Evolutionary conservation across 2,113 vertebrate genomes (phyloP).

Genomic region (Syngnathoides biaculeatus): DNA sequence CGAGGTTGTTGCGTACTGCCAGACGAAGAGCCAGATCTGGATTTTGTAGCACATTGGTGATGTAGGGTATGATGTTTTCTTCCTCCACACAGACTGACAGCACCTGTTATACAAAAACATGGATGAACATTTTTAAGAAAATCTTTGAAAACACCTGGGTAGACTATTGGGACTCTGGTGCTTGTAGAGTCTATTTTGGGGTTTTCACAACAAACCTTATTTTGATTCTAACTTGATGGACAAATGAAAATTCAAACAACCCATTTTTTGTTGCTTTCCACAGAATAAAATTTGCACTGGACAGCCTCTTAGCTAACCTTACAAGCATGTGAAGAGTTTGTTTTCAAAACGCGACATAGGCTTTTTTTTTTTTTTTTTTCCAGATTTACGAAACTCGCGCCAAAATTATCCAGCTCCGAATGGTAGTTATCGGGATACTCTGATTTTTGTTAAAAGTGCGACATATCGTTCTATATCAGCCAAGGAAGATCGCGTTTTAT

Average conservation of each 20-base stretch:
- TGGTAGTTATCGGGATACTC: no score
- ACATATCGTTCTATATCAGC: no score
- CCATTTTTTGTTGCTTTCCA: background rate
- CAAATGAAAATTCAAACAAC: background rate
- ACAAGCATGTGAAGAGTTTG: no score
- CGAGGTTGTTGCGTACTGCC: constrained; percentile 97
- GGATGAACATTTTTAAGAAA: background rate
- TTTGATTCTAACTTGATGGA: background rate
- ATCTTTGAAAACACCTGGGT: background rate
- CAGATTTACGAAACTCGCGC: no score
- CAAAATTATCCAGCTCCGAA: no score
- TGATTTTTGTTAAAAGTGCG: no score
- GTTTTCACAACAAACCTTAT: background rate
- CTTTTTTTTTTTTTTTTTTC: no score
- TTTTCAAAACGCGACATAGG: no score
- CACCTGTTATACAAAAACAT: constrained; percentile 72
- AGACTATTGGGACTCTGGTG: background rate
- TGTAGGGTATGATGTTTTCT: constrained; percentile 99
- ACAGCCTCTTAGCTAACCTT: constrained; percentile 1
- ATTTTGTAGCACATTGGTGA: constrained; percentile 97
- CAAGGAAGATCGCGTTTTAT: no score
- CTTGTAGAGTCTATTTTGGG: background rate
- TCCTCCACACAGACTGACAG: constrained; percentile 97
- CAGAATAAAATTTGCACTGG: background rate
- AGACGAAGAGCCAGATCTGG: constrained; percentile 94